phyloP scores from a whole-genome alignment of 2,797 vertebrate genomes.

The Malacoctenus gilli region DNA sequence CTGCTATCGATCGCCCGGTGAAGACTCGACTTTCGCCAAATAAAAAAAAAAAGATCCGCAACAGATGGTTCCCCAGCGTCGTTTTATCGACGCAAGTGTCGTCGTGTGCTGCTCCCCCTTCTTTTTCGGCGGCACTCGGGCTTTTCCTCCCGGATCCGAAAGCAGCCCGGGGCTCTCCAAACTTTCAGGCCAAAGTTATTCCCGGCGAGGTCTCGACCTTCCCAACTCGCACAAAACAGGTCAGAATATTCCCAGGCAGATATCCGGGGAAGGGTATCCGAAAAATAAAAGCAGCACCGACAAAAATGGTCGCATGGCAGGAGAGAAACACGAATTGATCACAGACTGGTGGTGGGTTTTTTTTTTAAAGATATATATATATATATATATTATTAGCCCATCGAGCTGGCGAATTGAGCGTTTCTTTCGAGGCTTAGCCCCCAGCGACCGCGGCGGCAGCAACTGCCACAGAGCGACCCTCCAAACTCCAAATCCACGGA shows the following conservation, averaged over 20 bases:
- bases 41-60: slow-evolving; percentile 10
- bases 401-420: slow-evolving; percentile 54
- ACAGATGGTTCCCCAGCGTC: slow-evolving; percentile 8
- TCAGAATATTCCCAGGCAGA: slow-evolving; percentile 41
- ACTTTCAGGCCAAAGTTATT: slow-evolving; percentile 80
- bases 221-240: slow-evolving; percentile 48
- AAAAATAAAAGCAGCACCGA: slow-evolving; percentile 35
- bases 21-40: no score
- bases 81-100: slow-evolving; percentile 15
- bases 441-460: slow-evolving; percentile 47
- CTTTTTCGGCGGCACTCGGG: slow-evolving; percentile 4
- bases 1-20: slow-evolving; percentile 34
- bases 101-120: slow-evolving; percentile 2
- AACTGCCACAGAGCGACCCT: slow-evolving; percentile 55
- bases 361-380: no score
- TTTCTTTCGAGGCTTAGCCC: slow-evolving; percentile 44
- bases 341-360: background rate
- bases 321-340: slow-evolving; percentile 25
- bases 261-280: slow-evolving; percentile 28
- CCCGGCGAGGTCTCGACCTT: slow-evolving; percentile 71
- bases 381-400: slow-evolving; percentile 40
- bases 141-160: slow-evolving; percentile 44
- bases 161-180: slow-evolving; percentile 65
- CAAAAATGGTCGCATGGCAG: slow-evolving; percentile 52
- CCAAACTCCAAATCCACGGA: slow-evolving; percentile 68